Percentiles rank a stretch among this genome's conserved stretches.
phyloP scores from a whole-genome alignment of 1,140 invertebrate species.

The Sarcophaga bullata region DNA sequence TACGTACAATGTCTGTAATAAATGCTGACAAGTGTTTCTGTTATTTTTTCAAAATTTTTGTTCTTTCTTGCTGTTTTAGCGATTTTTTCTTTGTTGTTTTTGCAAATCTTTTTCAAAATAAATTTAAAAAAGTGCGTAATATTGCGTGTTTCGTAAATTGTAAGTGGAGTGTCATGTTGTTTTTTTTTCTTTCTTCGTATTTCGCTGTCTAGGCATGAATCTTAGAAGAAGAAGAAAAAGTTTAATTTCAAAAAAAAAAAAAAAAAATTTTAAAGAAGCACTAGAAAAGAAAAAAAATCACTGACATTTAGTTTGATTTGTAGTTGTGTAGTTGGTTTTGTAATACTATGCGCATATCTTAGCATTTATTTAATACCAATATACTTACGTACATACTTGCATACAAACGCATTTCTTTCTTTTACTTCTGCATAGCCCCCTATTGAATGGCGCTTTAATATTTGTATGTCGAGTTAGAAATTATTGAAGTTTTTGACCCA shows the following conservation, averaged over 20 bases:
- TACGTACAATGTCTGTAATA: not conserved
- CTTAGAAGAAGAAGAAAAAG: not conserved
- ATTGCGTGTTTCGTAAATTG: conserved; percentile 21
- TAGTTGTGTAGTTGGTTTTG: conserved; percentile 10
- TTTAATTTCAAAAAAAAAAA: not conserved
- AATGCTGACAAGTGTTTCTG: conserved; percentile 23
- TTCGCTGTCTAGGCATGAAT: not conserved
- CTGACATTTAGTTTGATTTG: conserved; percentile 20
- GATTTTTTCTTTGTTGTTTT: not conserved
- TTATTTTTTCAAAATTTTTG: not conserved
- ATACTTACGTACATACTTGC: too few species aligned
- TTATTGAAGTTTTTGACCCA: conserved; percentile 24
- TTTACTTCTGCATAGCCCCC: too few species aligned
- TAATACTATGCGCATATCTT: conserved; percentile 21
- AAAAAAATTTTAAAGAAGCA: not conserved
- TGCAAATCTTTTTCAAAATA: not conserved
- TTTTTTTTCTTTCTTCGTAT: not conserved
- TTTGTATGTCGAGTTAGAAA: not conserved
- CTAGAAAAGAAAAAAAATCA: not conserved
- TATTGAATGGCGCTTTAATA: not conserved
- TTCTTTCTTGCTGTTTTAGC: not conserved
- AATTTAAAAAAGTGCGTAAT: not conserved
- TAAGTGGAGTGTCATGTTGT: not conserved
- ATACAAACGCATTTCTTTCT: too few species aligned
- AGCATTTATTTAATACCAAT: conserved; percentile 15